phyloP scores from a whole-genome alignment of 2,888 invertebrate genomes.

The Celastrina argiolus region DNA sequence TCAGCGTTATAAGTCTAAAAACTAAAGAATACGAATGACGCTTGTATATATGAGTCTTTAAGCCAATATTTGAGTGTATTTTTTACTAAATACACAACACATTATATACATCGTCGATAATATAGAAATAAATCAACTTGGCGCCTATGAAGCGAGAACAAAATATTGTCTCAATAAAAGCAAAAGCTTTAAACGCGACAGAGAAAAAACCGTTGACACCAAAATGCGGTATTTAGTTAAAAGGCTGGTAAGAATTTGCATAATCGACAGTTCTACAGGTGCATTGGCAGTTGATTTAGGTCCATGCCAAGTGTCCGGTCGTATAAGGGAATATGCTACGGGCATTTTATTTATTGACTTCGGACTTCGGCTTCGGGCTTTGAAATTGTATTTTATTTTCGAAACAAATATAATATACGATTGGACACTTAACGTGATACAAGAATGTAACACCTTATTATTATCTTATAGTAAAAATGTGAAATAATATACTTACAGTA shows the following conservation, averaged over 20 bases:
- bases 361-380: conserved; percentile 14
- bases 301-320: conserved; percentile 57
- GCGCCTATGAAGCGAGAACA: conserved; percentile 3
- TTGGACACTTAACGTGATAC: neutral
- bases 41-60: neutral
- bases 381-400: conserved; percentile 20
- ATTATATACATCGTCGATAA: neutral
- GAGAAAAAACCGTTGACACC: conserved; percentile 33
- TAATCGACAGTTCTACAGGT: conserved; percentile 75
- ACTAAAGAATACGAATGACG: too few species aligned
- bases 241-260: conserved; percentile 66
- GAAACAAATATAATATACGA: neutral
- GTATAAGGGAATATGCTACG: conserved; percentile 63
- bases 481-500: too few species aligned
- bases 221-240: conserved; percentile 40
- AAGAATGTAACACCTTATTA: neutral
- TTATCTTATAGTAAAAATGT: too few species aligned
- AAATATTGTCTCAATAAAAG: conserved; percentile 14
- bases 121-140: neutral
- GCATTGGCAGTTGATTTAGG: conserved; percentile 72
- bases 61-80: neutral
- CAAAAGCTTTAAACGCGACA: neutral
- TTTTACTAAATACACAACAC: neutral
- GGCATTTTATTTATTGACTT: conserved; percentile 60
- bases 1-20: too few species aligned